Percentiles rank a stretch among this genome's conserved stretches.
phyloP scores from a whole-genome alignment of 2,888 invertebrate genomes.

The Busseola fusca region DNA sequence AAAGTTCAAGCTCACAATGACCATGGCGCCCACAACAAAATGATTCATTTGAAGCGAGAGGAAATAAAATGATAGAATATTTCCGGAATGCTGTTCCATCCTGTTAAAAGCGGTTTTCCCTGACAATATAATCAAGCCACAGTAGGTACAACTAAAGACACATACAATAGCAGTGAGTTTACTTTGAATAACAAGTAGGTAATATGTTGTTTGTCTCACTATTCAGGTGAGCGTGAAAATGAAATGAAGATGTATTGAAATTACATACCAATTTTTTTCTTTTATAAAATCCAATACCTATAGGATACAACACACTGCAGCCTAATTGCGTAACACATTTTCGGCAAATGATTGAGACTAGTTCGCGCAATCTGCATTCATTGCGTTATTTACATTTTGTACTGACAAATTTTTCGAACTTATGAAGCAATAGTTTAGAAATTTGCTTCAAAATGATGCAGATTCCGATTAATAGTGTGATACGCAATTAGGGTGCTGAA shows the following conservation, averaged over 20 bases:
- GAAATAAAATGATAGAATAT: slow-evolving; percentile 1
- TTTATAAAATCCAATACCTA: too few species aligned
- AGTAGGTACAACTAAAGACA: background rate
- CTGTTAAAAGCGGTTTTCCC: slow-evolving; percentile 25
- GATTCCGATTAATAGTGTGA: too few species aligned
- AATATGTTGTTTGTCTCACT: background rate
- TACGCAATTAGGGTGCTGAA: too few species aligned
- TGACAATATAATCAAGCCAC: slow-evolving; percentile 13
- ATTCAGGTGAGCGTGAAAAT: slow-evolving; percentile 19
- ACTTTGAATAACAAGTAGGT: background rate
- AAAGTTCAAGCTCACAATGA: background rate
- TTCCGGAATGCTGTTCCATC: slow-evolving; percentile 23
- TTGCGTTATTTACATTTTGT: too few species aligned
- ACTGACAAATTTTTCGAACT: too few species aligned
- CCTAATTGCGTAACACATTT: too few species aligned
- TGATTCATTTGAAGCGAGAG: slow-evolving; percentile 9
- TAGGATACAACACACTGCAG: too few species aligned
- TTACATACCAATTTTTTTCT: background rate
- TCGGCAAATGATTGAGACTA: too few species aligned
- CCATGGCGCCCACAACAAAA: background rate
- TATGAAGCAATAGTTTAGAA: too few species aligned
- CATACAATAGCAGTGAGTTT: background rate
- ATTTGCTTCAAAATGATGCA: too few species aligned
- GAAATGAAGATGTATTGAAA: slow-evolving; percentile 12
- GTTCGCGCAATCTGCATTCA: too few species aligned